Evolutionary conservation across 2,113 vertebrate genomes (phyloP).

Genomic region (Uria lomvia): DNA sequence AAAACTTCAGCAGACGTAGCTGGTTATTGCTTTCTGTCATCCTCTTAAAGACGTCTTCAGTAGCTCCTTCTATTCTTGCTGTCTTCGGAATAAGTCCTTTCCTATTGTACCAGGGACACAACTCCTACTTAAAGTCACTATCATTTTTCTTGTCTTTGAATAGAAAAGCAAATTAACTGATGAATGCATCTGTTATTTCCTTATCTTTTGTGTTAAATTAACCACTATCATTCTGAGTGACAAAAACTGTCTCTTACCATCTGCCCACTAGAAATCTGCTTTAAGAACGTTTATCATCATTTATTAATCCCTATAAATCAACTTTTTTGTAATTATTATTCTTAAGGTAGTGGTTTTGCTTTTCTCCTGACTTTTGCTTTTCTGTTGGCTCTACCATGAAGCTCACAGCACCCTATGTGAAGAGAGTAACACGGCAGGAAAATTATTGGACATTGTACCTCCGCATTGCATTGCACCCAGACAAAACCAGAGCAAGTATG

Average conservation of each 20-base stretch:
- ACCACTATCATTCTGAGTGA: slow-evolving; percentile 29
- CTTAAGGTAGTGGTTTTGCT: neutral
- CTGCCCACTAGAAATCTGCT: slow-evolving; percentile 46
- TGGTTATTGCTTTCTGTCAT: slow-evolving; percentile 8
- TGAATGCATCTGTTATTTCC: slow-evolving; percentile 42
- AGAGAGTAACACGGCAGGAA: neutral
- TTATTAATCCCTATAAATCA: neutral
- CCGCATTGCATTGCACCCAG: neutral
- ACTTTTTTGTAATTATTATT: neutral
- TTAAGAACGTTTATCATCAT: neutral
- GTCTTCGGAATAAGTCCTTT: neutral
- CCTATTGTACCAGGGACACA: neutral
- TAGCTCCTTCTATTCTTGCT: neutral
- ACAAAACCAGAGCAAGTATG: neutral
- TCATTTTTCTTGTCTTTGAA: neutral
- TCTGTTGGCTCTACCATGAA: neutral
- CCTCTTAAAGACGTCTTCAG: neutral
- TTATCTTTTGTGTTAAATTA: slow-evolving; percentile 48
- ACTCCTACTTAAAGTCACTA: slow-evolving; percentile 19
- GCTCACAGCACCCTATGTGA: neutral
- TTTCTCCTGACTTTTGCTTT: neutral
- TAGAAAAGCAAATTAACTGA: slow-evolving; percentile 9
- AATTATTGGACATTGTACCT: neutral
- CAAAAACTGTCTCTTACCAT: slow-evolving; percentile 41
- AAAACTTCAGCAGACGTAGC: neutral